Evolutionary conservation across 2,797 vertebrate species (phyloP).

Genomic region (Dallia pectoralis): DNA sequence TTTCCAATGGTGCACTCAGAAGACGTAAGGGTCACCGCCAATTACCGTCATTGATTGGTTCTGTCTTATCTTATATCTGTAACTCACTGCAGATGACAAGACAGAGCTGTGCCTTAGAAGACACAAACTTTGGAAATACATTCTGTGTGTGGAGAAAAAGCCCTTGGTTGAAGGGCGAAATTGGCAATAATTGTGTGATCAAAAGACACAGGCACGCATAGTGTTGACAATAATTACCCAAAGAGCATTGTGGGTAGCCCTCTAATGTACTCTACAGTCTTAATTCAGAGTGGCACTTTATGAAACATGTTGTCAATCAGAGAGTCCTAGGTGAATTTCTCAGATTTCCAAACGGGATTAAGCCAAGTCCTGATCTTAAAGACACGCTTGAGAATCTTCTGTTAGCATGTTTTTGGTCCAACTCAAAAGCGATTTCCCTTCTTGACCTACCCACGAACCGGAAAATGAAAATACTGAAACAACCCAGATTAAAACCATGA

Average conservation of each 20-base stretch:
- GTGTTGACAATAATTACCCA: conserved; percentile 55
- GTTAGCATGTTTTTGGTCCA: no score
- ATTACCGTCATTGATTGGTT: conserved; percentile 60
- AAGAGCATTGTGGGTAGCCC: conserved; percentile 56
- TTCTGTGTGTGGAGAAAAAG: conserved; percentile 8
- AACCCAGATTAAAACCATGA: background rate
- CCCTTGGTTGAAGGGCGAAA: background rate
- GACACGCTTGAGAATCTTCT: no score
- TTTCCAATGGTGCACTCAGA: conserved; percentile 41
- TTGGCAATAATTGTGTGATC: background rate
- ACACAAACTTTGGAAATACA: conserved; percentile 15
- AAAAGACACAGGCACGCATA: background rate
- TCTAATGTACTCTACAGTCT: conserved; percentile 53
- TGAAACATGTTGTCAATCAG: no score
- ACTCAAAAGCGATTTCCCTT: no score
- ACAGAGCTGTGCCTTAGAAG: conserved; percentile 14
- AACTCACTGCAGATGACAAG: conserved; percentile 42
- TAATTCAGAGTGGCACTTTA: conserved; percentile 51
- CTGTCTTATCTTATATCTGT: conserved; percentile 24
- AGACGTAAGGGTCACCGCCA: conserved; percentile 57
- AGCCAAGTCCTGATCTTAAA: no score
- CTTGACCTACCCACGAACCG: background rate
- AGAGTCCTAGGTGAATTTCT: no score
- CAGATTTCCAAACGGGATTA: no score
- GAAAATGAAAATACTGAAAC: background rate